Percentiles rank a stretch among this genome's conserved stretches.
These are phyloP conservation scores for Leptonema lineaticorne DNA, from an alignment of 1,140 invertebrate species.

Conservation along the genomic window DNA sequence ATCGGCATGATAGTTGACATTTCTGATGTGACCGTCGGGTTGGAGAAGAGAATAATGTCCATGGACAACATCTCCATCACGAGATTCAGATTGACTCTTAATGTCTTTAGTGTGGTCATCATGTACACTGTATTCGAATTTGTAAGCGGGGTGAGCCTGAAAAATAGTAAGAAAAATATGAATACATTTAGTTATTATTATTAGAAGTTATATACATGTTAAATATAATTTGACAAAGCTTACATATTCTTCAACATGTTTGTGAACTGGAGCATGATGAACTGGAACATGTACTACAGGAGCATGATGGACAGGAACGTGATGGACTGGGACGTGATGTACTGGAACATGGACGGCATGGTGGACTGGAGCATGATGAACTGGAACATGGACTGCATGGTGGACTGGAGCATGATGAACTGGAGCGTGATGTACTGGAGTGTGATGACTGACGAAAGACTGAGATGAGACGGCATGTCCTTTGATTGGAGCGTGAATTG, in stretches of 20 bases:
- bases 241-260: slow-evolving; percentile 48
- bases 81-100: slow-evolving; percentile 55
- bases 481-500: slow-evolving; percentile 29
- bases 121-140: slow-evolving; percentile 58
- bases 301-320: slow-evolving; percentile 24
- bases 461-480: slow-evolving; percentile 15
- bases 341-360: neutral
- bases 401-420: slow-evolving; percentile 19
- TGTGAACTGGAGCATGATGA: slow-evolving; percentile 18
- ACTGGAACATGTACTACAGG: slow-evolving; percentile 14
- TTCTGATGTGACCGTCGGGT: slow-evolving; percentile 59
- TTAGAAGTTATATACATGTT: neutral
- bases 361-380: neutral
- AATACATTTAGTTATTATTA: neutral
- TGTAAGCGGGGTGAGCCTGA: slow-evolving; percentile 56
- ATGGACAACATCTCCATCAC: slow-evolving; percentile 60
- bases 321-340: slow-evolving; percentile 17
- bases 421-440: slow-evolving; percentile 16
- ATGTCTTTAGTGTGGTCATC: slow-evolving; percentile 58
- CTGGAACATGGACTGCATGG: slow-evolving; percentile 27
- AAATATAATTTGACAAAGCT: slow-evolving; percentile 42
- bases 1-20: slow-evolving; percentile 62
- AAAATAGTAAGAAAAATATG: slow-evolving; percentile 30
- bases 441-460: slow-evolving; percentile 18
- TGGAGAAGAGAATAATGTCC: slow-evolving; percentile 62